Base-by-base conservation (phyloP, 2,113 vertebrate genomes). In the Cinclus mexicanus region DNA sequence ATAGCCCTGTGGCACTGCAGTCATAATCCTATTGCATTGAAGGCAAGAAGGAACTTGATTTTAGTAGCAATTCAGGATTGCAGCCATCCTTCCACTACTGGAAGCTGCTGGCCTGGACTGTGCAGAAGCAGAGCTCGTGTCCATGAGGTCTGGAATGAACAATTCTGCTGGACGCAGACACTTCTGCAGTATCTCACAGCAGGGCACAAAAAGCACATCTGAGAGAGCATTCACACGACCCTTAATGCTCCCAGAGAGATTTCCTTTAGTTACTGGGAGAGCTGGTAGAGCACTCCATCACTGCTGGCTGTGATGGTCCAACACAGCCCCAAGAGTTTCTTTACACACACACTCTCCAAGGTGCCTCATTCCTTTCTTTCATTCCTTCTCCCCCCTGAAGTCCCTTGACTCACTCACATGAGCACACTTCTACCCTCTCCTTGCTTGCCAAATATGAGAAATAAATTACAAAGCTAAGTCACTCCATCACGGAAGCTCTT, bases 251-350 rank as follows among this genome's bases (percentile, higher is more conserved):
- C 24, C 63, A 86, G 52, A 56, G 35, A 53, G 35, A n/a, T 19
- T 21, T 55, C 31, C 23, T 35, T 31, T 3, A 63, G 31, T 22
- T 9, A 1, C 16, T 52, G 42, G n/a, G 46, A 37, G 26, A 77
- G 50, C n/a, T 9, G 7, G 18, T 1, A 25, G 18, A 83, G 41
- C 25, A 9, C 1, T 2, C 12, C 1, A 0, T 3, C 42, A 9
- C 20, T 42, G 59, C 46, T 77, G 57, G 14, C 18, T 57, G 14
- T 4, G 53, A 59, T 1, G 1, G 53, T 35, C 5, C 1, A 6
- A 50, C 64, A 46, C 16, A 13, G 11, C 33, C 31, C 15, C 7
- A 37, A 6, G 18, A 37, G 33, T 7, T 93, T 61, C n/a, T 57
- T 31, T 22, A 31, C 53, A 44, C 37, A 46, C 2, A 56, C 9